Percentiles rank a stretch among this genome's conserved stretches.
Evolutionary conservation across 1,140 invertebrate genomes (phyloP).

Genomic region (Caenorhabditis brenneri): DNA sequence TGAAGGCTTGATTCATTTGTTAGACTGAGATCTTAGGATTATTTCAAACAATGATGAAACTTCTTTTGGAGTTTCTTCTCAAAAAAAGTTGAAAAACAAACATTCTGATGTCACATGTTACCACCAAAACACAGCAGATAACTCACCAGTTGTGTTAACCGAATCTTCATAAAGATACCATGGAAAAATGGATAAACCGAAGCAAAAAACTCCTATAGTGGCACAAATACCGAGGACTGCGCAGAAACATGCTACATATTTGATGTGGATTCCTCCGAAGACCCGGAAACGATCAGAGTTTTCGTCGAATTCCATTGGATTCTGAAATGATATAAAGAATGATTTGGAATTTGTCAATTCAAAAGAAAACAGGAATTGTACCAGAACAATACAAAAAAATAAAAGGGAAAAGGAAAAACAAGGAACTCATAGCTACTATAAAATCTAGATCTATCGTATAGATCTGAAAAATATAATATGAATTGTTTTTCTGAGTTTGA

Average conservation of each 20-base stretch:
- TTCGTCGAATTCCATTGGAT: constrained; percentile 8
- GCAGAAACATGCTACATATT: constrained; percentile 19
- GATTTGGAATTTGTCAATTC: background rate
- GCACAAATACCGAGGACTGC: constrained; percentile 10
- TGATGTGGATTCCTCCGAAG: constrained; percentile 5
- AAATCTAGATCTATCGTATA: background rate
- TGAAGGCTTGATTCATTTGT: too few species aligned
- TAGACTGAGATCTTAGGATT: too few species aligned
- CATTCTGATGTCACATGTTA: too few species aligned
- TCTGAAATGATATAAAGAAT: background rate
- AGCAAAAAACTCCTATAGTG: constrained; percentile 11
- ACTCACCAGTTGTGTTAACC: constrained; percentile 14
- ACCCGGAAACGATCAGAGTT: background rate
- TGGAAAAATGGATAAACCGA: constrained; percentile 17
- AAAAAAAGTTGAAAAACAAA: too few species aligned
- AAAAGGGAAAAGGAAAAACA: background rate
- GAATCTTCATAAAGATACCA: constrained; percentile 28
- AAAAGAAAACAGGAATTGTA: background rate
- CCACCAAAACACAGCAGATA: background rate
- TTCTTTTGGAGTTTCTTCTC: too few species aligned
- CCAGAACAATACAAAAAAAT: background rate
- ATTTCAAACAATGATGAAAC: background rate
- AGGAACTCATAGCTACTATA: background rate
- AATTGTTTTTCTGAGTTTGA: background rate
- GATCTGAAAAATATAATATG: background rate